Evolutionary conservation across 2,113 vertebrate genomes (phyloP).

Genomic region (Lagenorhynchus albirostris): DNA sequence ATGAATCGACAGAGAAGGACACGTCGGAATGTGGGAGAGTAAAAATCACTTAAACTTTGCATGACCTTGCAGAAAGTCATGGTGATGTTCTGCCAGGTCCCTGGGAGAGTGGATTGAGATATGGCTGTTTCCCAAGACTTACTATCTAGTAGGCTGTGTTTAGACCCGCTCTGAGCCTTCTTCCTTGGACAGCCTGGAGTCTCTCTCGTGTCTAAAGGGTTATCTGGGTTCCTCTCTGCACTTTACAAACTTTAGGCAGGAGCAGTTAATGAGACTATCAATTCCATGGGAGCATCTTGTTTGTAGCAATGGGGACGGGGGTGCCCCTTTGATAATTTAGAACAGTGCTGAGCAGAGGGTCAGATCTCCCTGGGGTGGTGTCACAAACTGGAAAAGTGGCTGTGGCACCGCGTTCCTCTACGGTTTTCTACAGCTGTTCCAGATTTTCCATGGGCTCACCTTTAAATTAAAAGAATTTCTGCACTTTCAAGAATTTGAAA

Average conservation of each 20-base stretch:
- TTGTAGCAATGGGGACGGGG: not conserved
- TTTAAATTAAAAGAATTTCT: slow-evolving; percentile 75
- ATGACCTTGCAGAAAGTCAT: slow-evolving; percentile 57
- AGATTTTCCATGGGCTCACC: slow-evolving; percentile 71
- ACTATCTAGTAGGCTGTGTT: not conserved
- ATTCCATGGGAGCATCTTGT: slow-evolving; percentile 22
- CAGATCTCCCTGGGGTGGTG: slow-evolving; percentile 61
- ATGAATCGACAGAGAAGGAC: slow-evolving; percentile 31
- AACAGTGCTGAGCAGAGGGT: slow-evolving; percentile 55
- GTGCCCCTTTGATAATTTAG: slow-evolving; percentile 51
- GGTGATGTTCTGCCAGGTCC: not conserved
- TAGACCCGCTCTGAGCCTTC: not conserved
- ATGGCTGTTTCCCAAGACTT: not conserved
- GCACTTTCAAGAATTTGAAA: slow-evolving; percentile 75
- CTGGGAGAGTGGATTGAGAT: not conserved
- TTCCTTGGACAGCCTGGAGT: not conserved
- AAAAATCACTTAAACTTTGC: slow-evolving; percentile 66
- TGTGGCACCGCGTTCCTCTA: slow-evolving; percentile 43
- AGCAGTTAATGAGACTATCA: slow-evolving; percentile 46
- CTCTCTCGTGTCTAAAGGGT: not conserved
- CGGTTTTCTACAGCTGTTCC: slow-evolving; percentile 76
- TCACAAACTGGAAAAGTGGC: slow-evolving; percentile 34
- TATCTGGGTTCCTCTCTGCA: not conserved
- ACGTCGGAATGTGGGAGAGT: slow-evolving; percentile 25
- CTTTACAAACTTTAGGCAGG: not conserved